Conservation (phyloP, 2,113 vertebrate genomes). For the Carlito syrichta region DNA sequence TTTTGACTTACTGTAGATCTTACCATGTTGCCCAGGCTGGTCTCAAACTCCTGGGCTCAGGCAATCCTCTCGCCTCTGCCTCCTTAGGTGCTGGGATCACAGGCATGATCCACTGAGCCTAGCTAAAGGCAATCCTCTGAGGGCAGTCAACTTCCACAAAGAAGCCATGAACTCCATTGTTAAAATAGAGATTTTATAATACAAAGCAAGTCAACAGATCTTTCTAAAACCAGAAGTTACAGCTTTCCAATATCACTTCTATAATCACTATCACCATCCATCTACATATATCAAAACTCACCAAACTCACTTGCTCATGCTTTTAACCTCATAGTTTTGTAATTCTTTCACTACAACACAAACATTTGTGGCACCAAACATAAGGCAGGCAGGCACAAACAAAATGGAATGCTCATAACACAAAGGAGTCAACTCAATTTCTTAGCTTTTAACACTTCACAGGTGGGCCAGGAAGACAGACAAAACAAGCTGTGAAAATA, state of each 20-base stretch:
- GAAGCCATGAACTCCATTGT: neutral
- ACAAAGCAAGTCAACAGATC: constrained; percentile 15
- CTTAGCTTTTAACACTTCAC: neutral
- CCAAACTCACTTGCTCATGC: neutral
- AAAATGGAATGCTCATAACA: neutral
- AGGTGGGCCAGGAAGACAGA: neutral
- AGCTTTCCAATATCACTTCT: neutral
- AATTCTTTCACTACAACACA: neutral
- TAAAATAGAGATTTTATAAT: constrained; percentile 12
- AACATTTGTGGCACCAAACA: constrained; percentile 6
- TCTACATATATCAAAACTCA: neutral
- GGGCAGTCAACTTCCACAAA: neutral
- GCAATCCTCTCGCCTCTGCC: too few relatives aligned
- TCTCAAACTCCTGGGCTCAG: too few relatives aligned
- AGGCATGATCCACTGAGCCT: too few relatives aligned
- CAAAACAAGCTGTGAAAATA: neutral
- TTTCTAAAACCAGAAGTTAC: neutral
- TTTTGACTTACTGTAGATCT: too few relatives aligned
- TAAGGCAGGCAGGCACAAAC: neutral
- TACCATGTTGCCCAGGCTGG: too few relatives aligned
- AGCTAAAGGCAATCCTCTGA: constrained; percentile 25
- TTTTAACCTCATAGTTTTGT: neutral
- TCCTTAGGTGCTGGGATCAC: too few relatives aligned
- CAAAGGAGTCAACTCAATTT: neutral
- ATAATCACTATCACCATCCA: neutral